Evolutionary conservation across 2,113 vertebrate species (phyloP).

Genomic region (Athene cunicularia): DNA sequence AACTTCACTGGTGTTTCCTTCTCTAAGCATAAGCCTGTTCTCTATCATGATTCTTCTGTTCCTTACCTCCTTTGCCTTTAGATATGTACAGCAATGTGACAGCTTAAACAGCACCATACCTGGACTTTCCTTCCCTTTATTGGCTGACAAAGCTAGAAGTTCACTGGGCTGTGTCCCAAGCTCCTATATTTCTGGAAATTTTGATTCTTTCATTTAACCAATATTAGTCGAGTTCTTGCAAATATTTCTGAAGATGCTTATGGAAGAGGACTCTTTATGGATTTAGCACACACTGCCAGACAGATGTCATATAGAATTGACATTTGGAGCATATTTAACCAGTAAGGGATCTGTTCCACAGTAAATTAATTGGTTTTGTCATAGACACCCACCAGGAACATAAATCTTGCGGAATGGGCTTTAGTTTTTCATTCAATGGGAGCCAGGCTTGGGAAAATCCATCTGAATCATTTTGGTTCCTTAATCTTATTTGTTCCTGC

Average conservation of each 20-base stretch:
- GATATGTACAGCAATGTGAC: background rate
- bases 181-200: background rate
- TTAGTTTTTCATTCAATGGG: background rate
- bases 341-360: background rate
- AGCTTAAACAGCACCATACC: background rate
- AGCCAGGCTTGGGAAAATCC: background rate
- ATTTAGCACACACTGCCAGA: background rate
- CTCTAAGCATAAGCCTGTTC: background rate
- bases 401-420: background rate
- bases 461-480: background rate
- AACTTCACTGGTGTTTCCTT: background rate
- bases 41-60: rapidly evolving
- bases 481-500: background rate
- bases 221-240: background rate
- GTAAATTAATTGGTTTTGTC: background rate
- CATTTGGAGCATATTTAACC: background rate
- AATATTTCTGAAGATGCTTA: background rate
- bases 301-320: background rate
- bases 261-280: background rate
- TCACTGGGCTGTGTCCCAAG: background rate
- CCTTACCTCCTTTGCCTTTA: background rate
- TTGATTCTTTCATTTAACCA: background rate
- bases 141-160: background rate
- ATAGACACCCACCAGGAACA: background rate
- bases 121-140: background rate